Evolutionary conservation across 2,888 invertebrate species (phyloP), one percentile per base, ranked within the genome.

Genomic region (Tenodera sinensis): DNA sequence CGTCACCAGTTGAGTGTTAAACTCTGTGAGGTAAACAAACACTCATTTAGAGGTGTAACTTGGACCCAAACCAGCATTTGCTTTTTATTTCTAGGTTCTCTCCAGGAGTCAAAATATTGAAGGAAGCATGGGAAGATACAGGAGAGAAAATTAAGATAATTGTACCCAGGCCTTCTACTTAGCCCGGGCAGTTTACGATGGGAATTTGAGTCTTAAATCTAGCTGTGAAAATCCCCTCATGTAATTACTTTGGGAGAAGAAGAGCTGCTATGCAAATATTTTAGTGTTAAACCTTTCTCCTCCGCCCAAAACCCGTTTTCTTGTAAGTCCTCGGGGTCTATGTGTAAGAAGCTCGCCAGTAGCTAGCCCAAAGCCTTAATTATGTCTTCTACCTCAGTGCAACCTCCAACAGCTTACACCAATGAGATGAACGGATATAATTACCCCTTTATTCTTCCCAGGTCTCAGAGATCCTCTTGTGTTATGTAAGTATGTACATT

Each of bases 141-240:
- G 81, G 83, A 83, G 85, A 83, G 81, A 89, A 87, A 89, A 83
- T 89, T 83, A 89, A 89, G 89, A 87, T 89, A 89, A 89, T 89
- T 89, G 83, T 83, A 14, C 28, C 82, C 28, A 15, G 25, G 12
- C 42, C 83, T 54, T 71, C 47, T 42, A 34, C 34, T 84, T 84
- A 54, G 30, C 54, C 47, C 47, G 28, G 15, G 83, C 20, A 86
- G 42, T 89, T 86, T 86, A 87, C 71, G 89, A 71, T 34, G 85
- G 82, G 89, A 89, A 89, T 89, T 89, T 88, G 85, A 85, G 83
- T 88, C 84, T 81, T 87, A 87, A 89, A 89, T 89, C 88, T 88
- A 83, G 89, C 85, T 27, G 85, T 85, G 89, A 88, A 89, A 89
- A 89, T 89, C 89, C 89, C 88, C 83, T 27, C 85, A 83, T 34